A percentile compares a stretch with the other conserved stretches of the same genome.
Evolutionary conservation across 2,113 vertebrate genomes (phyloP).

Genomic region (Mormyrus lacerda): DNA sequence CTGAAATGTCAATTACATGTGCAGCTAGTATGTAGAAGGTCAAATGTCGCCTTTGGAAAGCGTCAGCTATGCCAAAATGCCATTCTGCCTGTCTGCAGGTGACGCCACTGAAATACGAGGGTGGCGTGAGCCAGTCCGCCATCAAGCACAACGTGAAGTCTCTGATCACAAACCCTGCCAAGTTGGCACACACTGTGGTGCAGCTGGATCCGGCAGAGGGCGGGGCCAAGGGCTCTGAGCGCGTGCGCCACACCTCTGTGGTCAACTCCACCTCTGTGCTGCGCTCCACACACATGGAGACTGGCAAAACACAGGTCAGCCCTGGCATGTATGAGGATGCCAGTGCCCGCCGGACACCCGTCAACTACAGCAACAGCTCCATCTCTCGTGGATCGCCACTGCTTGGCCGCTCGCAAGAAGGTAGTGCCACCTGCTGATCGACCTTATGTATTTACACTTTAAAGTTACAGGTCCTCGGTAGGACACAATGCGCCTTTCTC

Average conservation of each 20-base stretch:
- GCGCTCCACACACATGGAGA: slow-evolving; percentile 89
- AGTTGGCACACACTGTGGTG: slow-evolving; percentile 73
- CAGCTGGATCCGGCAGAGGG: slow-evolving; percentile 76
- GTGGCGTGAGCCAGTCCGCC: slow-evolving; percentile 66
- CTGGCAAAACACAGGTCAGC: slow-evolving; percentile 82
- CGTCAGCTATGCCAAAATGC: background rate
- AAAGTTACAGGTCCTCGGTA: background rate
- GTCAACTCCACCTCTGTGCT: slow-evolving; percentile 92
- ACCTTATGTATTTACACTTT: background rate
- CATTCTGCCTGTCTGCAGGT: slow-evolving; percentile 57
- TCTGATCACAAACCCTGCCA: slow-evolving; percentile 84
- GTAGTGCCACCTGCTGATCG: slow-evolving; percentile 47
- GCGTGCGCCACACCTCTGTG: slow-evolving; percentile 82
- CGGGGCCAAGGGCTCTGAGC: slow-evolving; percentile 69
- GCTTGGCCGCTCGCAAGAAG: slow-evolving; percentile 75
- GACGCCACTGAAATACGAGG: slow-evolving; percentile 80
- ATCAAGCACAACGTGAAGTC: slow-evolving; percentile 99
- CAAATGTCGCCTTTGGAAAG: background rate
- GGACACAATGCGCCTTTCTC: background rate
- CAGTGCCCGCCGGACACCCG: slow-evolving; percentile 83
- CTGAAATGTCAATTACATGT: background rate
- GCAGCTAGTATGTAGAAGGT: background rate
- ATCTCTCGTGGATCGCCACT: slow-evolving; percentile 89
- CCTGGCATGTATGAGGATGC: slow-evolving; percentile 90
- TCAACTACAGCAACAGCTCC: slow-evolving; percentile 78